Percentiles rank a stretch among this genome's conserved stretches.
Evolutionary conservation across 2,888 invertebrate genomes (phyloP).

Genomic region (Parapristionchus giblindavisi): DNA sequence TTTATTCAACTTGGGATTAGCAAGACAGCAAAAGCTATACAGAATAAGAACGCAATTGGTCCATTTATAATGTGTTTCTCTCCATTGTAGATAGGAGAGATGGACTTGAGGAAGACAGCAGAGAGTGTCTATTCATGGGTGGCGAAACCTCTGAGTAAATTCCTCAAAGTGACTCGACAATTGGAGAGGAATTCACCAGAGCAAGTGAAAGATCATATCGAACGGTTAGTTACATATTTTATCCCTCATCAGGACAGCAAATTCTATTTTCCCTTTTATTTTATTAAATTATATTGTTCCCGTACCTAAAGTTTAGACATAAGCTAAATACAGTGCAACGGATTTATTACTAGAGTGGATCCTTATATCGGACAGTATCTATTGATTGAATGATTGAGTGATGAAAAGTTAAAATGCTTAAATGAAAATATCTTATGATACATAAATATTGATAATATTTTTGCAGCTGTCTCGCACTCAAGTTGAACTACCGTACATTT

Average conservation of each 20-base stretch:
- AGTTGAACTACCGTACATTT: constrained; percentile 92
- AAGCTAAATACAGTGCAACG: too few species aligned
- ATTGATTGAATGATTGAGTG: too few species aligned
- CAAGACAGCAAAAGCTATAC: neutral
- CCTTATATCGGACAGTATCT: too few species aligned
- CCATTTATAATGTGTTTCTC: neutral
- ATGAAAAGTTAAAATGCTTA: too few species aligned
- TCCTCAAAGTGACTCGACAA: constrained; percentile 89
- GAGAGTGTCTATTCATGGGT: constrained; percentile 96
- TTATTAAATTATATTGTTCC: too few species aligned
- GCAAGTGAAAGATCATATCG: constrained; percentile 69
- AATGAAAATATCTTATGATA: too few species aligned
- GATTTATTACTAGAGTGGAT: too few species aligned
- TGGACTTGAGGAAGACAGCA: constrained; percentile 95
- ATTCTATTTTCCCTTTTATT: too few species aligned
- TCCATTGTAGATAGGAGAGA: constrained; percentile 62
- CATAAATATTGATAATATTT: too few species aligned
- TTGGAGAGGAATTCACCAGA: constrained; percentile 95
- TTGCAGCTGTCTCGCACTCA: constrained; percentile 89
- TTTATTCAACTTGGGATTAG: neutral
- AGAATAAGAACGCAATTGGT: neutral
- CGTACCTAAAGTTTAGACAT: too few species aligned
- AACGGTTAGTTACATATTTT: constrained; percentile 42
- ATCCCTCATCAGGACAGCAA: neutral
- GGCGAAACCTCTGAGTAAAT: constrained; percentile 94